A percentile compares a stretch with the other conserved stretches of the same genome.
phyloP scores from a whole-genome alignment of 1,140 invertebrate genomes.

The Calliphora vicina region DNA sequence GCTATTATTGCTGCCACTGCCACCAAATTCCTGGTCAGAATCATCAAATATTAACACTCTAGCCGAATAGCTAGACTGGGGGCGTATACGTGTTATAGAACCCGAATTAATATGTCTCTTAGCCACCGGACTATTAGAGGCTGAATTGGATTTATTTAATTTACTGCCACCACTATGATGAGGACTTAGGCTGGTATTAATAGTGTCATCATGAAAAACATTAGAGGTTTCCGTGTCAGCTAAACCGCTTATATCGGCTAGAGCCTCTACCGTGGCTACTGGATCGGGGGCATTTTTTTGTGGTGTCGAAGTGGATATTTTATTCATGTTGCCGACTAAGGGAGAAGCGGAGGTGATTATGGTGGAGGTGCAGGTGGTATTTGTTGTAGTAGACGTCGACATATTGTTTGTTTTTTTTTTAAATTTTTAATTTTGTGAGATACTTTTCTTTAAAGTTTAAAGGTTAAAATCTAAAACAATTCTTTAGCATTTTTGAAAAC shows the following conservation, averaged over 20 bases:
- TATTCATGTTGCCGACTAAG: conserved; percentile 32
- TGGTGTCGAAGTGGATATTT: conserved; percentile 57
- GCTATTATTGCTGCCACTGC: conserved; percentile 39
- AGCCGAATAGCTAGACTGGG: conserved; percentile 60
- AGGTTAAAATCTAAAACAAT: background rate
- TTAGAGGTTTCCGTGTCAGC: conserved; percentile 38
- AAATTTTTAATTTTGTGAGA: too few species aligned
- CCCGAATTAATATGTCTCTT: conserved; percentile 54
- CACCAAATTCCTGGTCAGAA: conserved; percentile 55
- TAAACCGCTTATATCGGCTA: conserved; percentile 40
- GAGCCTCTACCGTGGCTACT: conserved; percentile 11
- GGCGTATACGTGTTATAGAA: conserved; percentile 53
- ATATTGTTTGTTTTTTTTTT: conserved; percentile 8
- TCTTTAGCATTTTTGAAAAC: background rate
- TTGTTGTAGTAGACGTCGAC: conserved; percentile 18
- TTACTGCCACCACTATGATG: conserved; percentile 22
- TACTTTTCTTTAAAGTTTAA: too few species aligned
- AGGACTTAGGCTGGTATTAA: conserved; percentile 43
- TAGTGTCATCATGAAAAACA: conserved; percentile 48
- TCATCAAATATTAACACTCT: conserved; percentile 59
- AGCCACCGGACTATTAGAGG: conserved; percentile 51
- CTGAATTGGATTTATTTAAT: conserved; percentile 37
- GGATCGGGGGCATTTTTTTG: conserved; percentile 46
- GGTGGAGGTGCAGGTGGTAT: conserved; percentile 26
- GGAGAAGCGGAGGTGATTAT: conserved; percentile 10